Conservation (phyloP, 1,140 invertebrate genomes). For the Drosophila ercepeae region DNA sequence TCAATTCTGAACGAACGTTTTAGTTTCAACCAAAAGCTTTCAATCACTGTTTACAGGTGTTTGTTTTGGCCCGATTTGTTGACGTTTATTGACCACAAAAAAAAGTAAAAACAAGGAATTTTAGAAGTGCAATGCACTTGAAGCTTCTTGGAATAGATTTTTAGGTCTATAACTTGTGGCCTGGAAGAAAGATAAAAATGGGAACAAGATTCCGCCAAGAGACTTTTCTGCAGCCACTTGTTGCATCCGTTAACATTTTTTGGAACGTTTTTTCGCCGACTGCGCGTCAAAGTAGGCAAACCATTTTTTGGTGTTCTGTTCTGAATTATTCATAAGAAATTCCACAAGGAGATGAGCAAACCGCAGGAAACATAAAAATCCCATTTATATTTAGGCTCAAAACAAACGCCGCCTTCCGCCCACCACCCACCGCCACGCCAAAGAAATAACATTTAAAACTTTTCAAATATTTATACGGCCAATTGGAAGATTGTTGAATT, state of each 20-base stretch:
- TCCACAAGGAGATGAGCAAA: constrained; percentile 5
- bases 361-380: constrained; percentile 49
- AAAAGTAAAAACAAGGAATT: not conserved
- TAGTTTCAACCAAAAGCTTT: constrained; percentile 18
- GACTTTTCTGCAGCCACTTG: constrained; percentile 37
- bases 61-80: constrained; percentile 65
- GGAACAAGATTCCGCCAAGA: not conserved
- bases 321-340: constrained; percentile 51
- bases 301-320: constrained; percentile 1
- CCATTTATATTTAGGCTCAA: constrained; percentile 52
- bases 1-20: constrained; percentile 47
- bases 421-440: not conserved
- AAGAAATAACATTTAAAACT: constrained; percentile 47
- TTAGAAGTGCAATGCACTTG: constrained; percentile 24
- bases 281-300: constrained; percentile 12
- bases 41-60: constrained; percentile 75
- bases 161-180: constrained; percentile 14
- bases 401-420: constrained; percentile 25
- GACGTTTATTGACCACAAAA: constrained; percentile 17
- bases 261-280: not conserved
- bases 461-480: constrained; percentile 51
- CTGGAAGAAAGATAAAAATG: not conserved
- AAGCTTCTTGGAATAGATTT: constrained; percentile 17
- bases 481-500: constrained; percentile 50
- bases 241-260: constrained; percentile 27